Evolutionary conservation across 1,140 invertebrate species (phyloP).

Genomic region (Pseudomyrmex pallidus): DNA sequence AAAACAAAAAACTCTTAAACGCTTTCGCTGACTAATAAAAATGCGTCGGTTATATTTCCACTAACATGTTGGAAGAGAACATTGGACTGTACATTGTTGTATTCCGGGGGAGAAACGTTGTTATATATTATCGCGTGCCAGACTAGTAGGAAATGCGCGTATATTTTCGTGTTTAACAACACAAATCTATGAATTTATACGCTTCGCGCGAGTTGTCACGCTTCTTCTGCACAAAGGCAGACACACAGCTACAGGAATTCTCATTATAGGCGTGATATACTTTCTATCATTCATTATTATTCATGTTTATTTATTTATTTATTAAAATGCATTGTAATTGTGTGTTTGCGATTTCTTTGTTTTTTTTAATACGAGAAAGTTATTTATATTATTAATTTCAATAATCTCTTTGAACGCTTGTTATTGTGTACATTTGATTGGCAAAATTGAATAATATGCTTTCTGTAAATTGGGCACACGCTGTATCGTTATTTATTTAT

Average conservation of each 20-base stretch:
- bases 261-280: conserved; percentile 10
- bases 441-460: conserved; percentile 60
- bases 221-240: conserved; percentile 17
- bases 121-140: background rate
- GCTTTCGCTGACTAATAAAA: conserved; percentile 34
- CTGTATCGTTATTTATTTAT: conserved; percentile 26
- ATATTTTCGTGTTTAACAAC: background rate
- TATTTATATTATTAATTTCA: conserved; percentile 45
- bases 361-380: background rate
- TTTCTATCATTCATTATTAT: conserved; percentile 50
- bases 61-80: too few species aligned
- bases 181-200: background rate
- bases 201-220: conserved; percentile 1
- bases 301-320: conserved; percentile 21
- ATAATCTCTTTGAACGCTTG: conserved; percentile 23
- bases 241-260: background rate
- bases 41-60: background rate
- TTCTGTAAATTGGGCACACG: conserved; percentile 36
- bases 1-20: background rate
- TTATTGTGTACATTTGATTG: conserved; percentile 28
- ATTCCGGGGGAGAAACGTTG: too few species aligned
- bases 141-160: background rate
- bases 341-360: background rate
- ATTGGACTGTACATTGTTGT: too few species aligned
- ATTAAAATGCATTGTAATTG: conserved; percentile 17